A percentile compares a stretch with the other conserved stretches of the same genome.
Conservation (phyloP, 2,113 vertebrate species). For the Cyprinus carpio region DNA sequence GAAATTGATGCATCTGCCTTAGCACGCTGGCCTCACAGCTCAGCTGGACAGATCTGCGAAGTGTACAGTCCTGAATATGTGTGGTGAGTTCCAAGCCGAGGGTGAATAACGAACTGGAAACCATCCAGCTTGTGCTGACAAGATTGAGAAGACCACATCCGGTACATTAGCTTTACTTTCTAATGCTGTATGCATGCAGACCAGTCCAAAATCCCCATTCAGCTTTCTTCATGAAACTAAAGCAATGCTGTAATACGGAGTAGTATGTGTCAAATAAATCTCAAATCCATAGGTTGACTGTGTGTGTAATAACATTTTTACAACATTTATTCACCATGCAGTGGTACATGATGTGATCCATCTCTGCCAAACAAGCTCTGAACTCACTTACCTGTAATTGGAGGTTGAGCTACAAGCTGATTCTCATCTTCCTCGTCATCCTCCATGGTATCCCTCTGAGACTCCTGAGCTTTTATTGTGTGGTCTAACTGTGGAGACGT, state of each 20-base stretch:
- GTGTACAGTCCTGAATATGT: constrained; percentile 45
- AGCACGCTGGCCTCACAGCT: constrained; percentile 56
- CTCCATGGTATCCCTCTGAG: constrained; percentile 66
- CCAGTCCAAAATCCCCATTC: not conserved
- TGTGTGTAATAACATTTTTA: not conserved
- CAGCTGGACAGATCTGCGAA: constrained; percentile 57
- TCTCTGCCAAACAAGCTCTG: not conserved
- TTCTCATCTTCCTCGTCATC: constrained; percentile 61
- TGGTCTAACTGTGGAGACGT: constrained; percentile 30
- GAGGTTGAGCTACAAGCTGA: constrained; percentile 31
- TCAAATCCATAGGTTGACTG: not conserved
- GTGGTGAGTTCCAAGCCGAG: constrained; percentile 35
- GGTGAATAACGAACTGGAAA: constrained; percentile 39
- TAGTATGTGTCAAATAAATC: not conserved
- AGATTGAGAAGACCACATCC: constrained; percentile 3
- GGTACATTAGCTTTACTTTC: not conserved
- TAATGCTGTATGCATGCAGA: not conserved
- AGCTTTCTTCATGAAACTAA: not conserved
- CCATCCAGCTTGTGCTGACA: constrained; percentile 32
- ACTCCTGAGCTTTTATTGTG: constrained; percentile 50
- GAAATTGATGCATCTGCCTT: constrained; percentile 60
- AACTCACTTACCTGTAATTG: constrained; percentile 70
- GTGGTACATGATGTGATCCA: not conserved
- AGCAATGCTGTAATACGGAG: not conserved
- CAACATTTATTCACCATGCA: not conserved